Evolutionary conservation across 2,888 invertebrate species (phyloP).

Genomic region (Fragum fragum): DNA sequence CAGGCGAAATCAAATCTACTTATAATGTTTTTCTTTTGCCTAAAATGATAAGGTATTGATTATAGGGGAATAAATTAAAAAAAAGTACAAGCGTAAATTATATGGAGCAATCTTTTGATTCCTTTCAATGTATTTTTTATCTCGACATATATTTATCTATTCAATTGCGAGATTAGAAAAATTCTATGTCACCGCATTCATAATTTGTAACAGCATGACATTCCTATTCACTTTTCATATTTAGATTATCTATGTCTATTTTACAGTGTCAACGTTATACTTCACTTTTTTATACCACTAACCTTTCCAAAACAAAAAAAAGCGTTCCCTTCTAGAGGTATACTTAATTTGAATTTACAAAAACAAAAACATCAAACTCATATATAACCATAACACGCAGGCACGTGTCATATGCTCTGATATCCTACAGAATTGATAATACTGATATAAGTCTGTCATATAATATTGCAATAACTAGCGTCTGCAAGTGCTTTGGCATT

Average conservation of each 20-base stretch:
- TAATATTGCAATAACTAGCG: no score
- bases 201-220: slow-evolving; percentile 34
- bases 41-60: neutral
- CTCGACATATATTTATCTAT: neutral
- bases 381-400: no score
- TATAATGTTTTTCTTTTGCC: neutral
- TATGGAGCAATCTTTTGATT: slow-evolving; percentile 11
- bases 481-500: no score
- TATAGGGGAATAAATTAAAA: neutral
- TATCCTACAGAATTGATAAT: no score
- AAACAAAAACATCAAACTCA: no score
- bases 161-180: slow-evolving; percentile 5
- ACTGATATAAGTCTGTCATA: no score
- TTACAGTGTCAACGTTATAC: slow-evolving; percentile 20
- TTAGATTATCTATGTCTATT: neutral
- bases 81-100: neutral
- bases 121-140: neutral
- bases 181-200: slow-evolving; percentile 15
- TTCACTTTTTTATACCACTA: neutral
- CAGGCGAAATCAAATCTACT: no score
- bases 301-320: no score
- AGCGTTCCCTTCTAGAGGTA: no score
- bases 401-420: no score
- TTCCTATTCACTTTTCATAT: slow-evolving; percentile 19
- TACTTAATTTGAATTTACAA: no score